Evolutionary conservation across 2,888 invertebrate species (phyloP).

Genomic region (Melieria picta): DNA sequence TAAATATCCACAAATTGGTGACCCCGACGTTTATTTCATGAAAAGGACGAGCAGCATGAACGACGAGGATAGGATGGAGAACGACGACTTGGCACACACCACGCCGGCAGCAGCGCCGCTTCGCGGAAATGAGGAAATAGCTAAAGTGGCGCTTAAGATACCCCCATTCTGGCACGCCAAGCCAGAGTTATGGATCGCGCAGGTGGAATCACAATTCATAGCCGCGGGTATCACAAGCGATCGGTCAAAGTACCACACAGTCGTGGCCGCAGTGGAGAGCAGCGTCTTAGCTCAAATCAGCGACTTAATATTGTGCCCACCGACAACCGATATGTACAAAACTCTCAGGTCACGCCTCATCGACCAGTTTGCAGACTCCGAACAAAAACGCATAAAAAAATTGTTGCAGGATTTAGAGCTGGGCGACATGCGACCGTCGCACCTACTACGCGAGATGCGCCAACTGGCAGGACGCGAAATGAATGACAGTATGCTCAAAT

Average conservation of each 20-base stretch:
- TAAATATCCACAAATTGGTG: background rate
- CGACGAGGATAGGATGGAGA: background rate
- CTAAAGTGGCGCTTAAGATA: conserved; percentile 17
- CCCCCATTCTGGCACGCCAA: conserved; percentile 28
- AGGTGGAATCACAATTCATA: conserved; percentile 46
- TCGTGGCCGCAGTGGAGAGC: too few relatives aligned
- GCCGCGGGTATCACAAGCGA: conserved; percentile 43
- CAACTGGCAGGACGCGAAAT: conserved; percentile 42
- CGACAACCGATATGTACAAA: conserved; percentile 20
- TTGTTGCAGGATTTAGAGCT: conserved; percentile 43
- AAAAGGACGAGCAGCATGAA: background rate
- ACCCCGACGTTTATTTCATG: background rate
- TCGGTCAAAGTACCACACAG: conserved; percentile 36
- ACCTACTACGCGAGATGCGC: conserved; percentile 43
- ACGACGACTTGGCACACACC: background rate
- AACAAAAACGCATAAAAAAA: conserved; percentile 42
- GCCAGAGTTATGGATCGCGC: conserved; percentile 32
- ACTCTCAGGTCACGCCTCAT: conserved; percentile 41
- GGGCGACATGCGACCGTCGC: conserved; percentile 47
- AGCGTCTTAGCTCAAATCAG: too few relatives aligned
- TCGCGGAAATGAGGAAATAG: background rate
- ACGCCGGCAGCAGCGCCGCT: background rate
- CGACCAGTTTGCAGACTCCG: conserved; percentile 44
- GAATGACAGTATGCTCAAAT: conserved; percentile 41
- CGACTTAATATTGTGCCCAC: conserved; percentile 45